Evolutionary conservation across 2,888 invertebrate species (phyloP), one percentile per base, ranked within the genome.

Genomic region (Melinopterus prodromus): DNA sequence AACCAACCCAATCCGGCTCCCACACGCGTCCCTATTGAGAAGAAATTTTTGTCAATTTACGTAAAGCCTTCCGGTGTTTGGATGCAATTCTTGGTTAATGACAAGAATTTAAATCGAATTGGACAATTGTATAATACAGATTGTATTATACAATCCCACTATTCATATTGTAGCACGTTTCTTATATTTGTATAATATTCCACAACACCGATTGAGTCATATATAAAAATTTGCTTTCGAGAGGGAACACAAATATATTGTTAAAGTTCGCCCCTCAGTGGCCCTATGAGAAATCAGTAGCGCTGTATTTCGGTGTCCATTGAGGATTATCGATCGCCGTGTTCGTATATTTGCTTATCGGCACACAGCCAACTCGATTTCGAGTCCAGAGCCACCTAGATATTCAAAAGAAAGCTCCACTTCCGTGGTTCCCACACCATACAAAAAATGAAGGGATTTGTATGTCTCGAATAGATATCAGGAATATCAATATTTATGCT

Each of bases 341-440:
- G 36, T 74, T 74, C 74, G 35, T 37, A 26, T 26, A 74, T 74
- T 74, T 74, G 74, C 74, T 74, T 74, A 74, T 74, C 74, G 74
- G 74, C 74, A 74, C 74, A 35, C 35, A 37, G 74, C 74, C 74
- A 74, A 74, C 74, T 74, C 74, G 37, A 74, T 74, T 37, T 37
- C 74, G 36, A 35, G 74, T 36, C 74, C 26, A 37, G 74, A 74
- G 2, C 53, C 53, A 53, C 53, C 53, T 12, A 53, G 53, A 53
- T 3, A 53, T 53, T 53, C 53, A 74, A 74, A 74, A 74, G 26
- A 37, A 74, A 35, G 35, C 16, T 15, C 74, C 35, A 12, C 74
- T 26, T 26, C 26, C 26, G 26, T 3, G 26, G 26, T 26, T 37
- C 74, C 12, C 74, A 37, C 26, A 15, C n/a, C 35, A 37, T 36